Percentiles rank a stretch among this genome's conserved stretches.
Evolutionary conservation across 1,140 invertebrate genomes (phyloP).

Genomic region (Eubasilissa regina): DNA sequence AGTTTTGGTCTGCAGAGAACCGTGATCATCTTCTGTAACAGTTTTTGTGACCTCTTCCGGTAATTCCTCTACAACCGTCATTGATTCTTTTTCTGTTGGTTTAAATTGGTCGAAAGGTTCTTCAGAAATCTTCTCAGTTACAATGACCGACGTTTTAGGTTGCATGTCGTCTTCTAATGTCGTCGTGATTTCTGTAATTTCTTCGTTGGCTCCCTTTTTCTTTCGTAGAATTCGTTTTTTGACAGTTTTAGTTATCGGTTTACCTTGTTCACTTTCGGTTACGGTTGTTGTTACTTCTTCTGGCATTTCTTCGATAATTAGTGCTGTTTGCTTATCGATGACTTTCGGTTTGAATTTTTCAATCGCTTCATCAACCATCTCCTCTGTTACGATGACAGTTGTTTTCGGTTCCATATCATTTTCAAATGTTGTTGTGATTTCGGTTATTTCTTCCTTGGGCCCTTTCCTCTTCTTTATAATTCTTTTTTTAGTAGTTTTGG

Average conservation of each 20-base stretch:
- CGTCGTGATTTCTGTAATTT: slow-evolving; percentile 63
- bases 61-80: no score
- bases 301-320: slow-evolving; percentile 65
- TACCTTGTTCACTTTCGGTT: not conserved
- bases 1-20: slow-evolving; percentile 60
- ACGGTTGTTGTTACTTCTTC: slow-evolving; percentile 41
- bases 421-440: not conserved
- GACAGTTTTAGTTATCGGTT: not conserved
- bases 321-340: not conserved
- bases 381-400: not conserved
- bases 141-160: slow-evolving; percentile 60
- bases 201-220: slow-evolving; percentile 64
- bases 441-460: not conserved
- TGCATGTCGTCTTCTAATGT: slow-evolving; percentile 65
- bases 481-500: slow-evolving; percentile 3
- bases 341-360: no score
- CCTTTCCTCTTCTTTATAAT: not conserved
- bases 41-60: slow-evolving; percentile 57
- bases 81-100: no score
- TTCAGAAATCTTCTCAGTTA: not conserved
- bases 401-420: not conserved
- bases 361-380: not conserved
- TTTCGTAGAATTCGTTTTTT: slow-evolving; percentile 62
- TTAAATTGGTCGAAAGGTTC: not conserved
- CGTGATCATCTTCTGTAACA: slow-evolving; percentile 59